Base-by-base conservation (phyloP, 2,113 vertebrate genomes). In the Cyanoderma ruficeps region DNA sequence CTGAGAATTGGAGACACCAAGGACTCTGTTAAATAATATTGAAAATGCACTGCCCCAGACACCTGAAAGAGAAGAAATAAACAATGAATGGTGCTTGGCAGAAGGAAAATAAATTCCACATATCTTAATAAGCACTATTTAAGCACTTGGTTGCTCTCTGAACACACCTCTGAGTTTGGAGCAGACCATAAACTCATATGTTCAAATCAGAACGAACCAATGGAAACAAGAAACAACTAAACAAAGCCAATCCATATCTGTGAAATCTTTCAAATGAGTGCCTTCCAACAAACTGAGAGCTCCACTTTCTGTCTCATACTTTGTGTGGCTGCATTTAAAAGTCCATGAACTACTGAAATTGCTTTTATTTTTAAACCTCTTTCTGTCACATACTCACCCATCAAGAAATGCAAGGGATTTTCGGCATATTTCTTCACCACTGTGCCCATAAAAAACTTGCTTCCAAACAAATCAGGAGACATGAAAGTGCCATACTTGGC, bases 21-120 rank as follows among this genome's bases (percentile, higher is more conserved):
- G 95, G 13, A 99, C 99, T 98, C 99, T 98, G 98, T 99, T 99
- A 97, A 99, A 99, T 77, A 99, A 96, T 96, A 99, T 99, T 28
- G 99, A 99, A 98, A 99, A 99, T 53, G 99, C 99, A 86, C 99
- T 99, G 90, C 99, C 99, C 99, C 99, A 99, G 56, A 99, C 98
- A 56, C 99, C 99, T 99, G 95, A 79, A 97, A 97, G 50, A 46
- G 42, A 81, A 56, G 75, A 87, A 78, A 30, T 4, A 63, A 61
- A 65, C n/a, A 63, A 33, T 47, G 23, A 88, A n/a, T 61, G 61
- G 25, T 70, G 47, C 25, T 31, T 39, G 42, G 21, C 4, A 81
- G 28, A 87, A 76, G 21, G 12, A 53, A 83, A 91, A 74, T 42
- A 37, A 5, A 6, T 25, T 28, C 55, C 24, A 35, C 6, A 28